Evolutionary conservation across 2,797 vertebrate species (phyloP).

Genomic region (Odontamblyopus rebecca): DNA sequence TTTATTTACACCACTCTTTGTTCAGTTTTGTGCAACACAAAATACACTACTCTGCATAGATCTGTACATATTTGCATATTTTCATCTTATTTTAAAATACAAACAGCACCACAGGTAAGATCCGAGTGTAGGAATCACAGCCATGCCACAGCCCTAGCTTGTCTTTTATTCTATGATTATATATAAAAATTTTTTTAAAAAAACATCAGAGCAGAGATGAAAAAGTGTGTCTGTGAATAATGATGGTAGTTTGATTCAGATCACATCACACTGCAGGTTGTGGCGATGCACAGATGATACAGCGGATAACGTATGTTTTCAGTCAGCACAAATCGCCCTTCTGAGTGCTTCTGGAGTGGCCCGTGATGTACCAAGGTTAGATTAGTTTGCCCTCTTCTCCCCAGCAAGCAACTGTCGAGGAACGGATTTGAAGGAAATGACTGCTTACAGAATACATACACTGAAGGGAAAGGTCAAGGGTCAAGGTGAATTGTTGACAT

Average conservation of each 20-base stretch:
- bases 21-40: neutral
- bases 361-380: slow-evolving; percentile 44
- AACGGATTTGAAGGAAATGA: neutral
- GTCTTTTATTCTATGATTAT: slow-evolving; percentile 24
- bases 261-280: slow-evolving; percentile 63
- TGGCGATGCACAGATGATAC: slow-evolving; percentile 41
- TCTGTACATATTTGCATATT: slow-evolving; percentile 10
- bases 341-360: slow-evolving; percentile 30
- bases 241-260: slow-evolving; percentile 56
- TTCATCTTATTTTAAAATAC: neutral
- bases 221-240: slow-evolving; percentile 44
- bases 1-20: too few species aligned
- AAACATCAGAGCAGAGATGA: slow-evolving; percentile 37
- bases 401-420: slow-evolving; percentile 21
- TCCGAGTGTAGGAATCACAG: slow-evolving; percentile 21
- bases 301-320: slow-evolving; percentile 40
- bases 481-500: neutral
- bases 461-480: neutral
- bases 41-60: neutral
- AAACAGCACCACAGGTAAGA: slow-evolving; percentile 13
- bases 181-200: slow-evolving; percentile 19
- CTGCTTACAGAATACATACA: neutral
- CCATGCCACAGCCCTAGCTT: slow-evolving; percentile 21
- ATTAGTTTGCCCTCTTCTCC: slow-evolving; percentile 26
- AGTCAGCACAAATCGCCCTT: slow-evolving; percentile 22